A percentile compares a stretch with the other conserved stretches of the same genome.
Conservation (phyloP, 2,888 invertebrate genomes). For the Pecten maximus region DNA sequence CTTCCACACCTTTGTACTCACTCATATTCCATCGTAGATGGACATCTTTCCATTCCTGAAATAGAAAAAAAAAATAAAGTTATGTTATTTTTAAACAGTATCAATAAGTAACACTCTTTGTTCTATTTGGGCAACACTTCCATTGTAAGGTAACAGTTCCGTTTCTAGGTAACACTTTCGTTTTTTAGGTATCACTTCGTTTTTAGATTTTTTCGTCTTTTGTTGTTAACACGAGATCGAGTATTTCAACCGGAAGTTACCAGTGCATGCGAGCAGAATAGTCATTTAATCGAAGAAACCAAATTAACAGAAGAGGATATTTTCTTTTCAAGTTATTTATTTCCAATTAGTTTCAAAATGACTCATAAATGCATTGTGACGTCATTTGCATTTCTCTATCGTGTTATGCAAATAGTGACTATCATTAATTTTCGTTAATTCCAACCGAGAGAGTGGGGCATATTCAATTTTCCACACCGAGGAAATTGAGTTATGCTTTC, state of each 20-base stretch:
- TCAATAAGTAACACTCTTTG: not conserved
- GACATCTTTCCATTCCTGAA: conserved; percentile 79
- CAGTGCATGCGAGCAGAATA: not conserved
- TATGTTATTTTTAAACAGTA: not conserved
- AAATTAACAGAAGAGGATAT: not conserved
- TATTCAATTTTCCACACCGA: conserved; percentile 7
- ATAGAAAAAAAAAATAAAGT: conserved; percentile 37
- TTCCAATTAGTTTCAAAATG: conserved; percentile 18
- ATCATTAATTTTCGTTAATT: conserved; percentile 27
- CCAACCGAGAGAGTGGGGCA: not conserved
- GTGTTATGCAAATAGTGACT: conserved; percentile 26
- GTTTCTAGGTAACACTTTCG: no score
- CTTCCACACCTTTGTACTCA: conserved; percentile 76
- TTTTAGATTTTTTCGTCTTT: not conserved
- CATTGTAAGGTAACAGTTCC: no score
- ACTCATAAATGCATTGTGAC: conserved; percentile 3
- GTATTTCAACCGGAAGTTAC: not conserved
- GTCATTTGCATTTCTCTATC: conserved; percentile 5
- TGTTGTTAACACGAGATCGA: not conserved
- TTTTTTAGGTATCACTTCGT: not conserved
- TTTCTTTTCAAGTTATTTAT: conserved; percentile 2
- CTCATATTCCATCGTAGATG: conserved; percentile 78
- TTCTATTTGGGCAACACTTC: not conserved
- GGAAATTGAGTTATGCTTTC: conserved; percentile 25
- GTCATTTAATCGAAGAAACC: conserved; percentile 18